These are phyloP conservation scores for Quadroppia sp. DNA, from an alignment of 2,888 invertebrate species.

Conservation along the genomic window DNA sequence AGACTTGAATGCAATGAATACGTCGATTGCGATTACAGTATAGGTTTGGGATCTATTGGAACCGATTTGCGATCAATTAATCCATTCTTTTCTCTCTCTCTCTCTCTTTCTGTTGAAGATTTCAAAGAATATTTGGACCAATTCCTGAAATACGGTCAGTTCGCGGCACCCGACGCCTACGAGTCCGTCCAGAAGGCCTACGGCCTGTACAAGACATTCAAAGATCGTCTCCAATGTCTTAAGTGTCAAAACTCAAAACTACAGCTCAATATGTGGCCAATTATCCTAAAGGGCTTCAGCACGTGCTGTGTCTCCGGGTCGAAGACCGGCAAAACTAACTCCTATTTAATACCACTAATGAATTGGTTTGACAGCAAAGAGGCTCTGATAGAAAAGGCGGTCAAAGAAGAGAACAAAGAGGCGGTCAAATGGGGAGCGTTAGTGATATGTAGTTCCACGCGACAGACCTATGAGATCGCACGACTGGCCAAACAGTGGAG, in stretches of 20 bases:
- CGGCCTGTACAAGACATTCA: background rate
- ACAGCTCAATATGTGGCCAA: conserved; percentile 34
- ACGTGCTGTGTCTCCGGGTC: conserved; percentile 28
- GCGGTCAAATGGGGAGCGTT: conserved; percentile 9
- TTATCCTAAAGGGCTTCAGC: conserved; percentile 13
- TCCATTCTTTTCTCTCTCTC: too few relatives aligned
- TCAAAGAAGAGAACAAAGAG: background rate
- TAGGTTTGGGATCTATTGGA: too few relatives aligned
- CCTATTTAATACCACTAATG: conserved; percentile 34
- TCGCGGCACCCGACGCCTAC: background rate
- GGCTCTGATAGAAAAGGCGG: too few relatives aligned
- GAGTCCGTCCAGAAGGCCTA: background rate
- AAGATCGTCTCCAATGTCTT: background rate
- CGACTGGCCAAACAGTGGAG: conserved; percentile 21
- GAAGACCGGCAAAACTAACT: conserved; percentile 36
- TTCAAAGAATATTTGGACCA: background rate
- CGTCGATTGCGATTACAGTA: background rate
- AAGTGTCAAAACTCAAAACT: background rate
- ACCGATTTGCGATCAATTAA: too few relatives aligned
- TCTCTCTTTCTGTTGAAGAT: too few relatives aligned
- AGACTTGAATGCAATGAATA: too few relatives aligned
- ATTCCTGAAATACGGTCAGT: background rate
- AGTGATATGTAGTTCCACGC: conserved; percentile 26
- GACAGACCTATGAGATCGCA: conserved; percentile 22
- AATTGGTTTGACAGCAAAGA: conserved; percentile 12